Evolutionary conservation across 2,888 invertebrate genomes (phyloP), one percentile per base, ranked within the genome.

Genomic region (Acleris literana): DNA sequence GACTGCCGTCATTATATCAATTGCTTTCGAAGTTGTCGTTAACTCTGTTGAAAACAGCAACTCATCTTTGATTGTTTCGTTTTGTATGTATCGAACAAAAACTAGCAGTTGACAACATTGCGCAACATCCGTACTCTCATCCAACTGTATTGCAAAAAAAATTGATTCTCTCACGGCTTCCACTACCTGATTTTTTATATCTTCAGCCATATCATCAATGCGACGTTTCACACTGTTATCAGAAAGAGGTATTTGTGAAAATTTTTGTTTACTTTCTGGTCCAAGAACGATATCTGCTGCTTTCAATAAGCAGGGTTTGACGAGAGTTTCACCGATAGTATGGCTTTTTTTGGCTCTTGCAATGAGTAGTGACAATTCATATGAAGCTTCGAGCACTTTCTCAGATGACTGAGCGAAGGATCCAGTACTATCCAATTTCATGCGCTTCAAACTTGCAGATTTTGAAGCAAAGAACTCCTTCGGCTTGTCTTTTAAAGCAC

Each of bases 81-180:
- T 63, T 39, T 72, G 63, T 25, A 75, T 70, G 63, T 73, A 75
- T 63, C 73, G 70, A 46, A 73, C 63, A 61, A 71, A 76, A 58
- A 74, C 71, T 51, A 74, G 51, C 58, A 72, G 20, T 68, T 75
- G 73, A 68, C 68, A 74, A 58, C 75, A 76, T 64, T 72, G 65
- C 43, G 71, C 69, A 63, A 72, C 63, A 68, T 75, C 72, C 18
- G 73, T 75, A 51, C 70, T 71, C 68, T 74, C 71, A 67, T 72
- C 68, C 46, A 69, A 72, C 51, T 76, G 75, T 44, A 75, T 65
- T 59, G 73, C 64, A 55, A 71, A 71, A 57, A 62, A 72, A 22
- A 56, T 51, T 11, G 64, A 68, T 59, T 69, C 20, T 64, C 46
- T 48, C 52, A 66, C 57, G 53, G 57, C 66, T 6, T 57, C 53